Percentiles rank a stretch among this genome's conserved stretches.
Evolutionary conservation across 2,797 vertebrate species (phyloP).

Genomic region (Pterois miles): DNA sequence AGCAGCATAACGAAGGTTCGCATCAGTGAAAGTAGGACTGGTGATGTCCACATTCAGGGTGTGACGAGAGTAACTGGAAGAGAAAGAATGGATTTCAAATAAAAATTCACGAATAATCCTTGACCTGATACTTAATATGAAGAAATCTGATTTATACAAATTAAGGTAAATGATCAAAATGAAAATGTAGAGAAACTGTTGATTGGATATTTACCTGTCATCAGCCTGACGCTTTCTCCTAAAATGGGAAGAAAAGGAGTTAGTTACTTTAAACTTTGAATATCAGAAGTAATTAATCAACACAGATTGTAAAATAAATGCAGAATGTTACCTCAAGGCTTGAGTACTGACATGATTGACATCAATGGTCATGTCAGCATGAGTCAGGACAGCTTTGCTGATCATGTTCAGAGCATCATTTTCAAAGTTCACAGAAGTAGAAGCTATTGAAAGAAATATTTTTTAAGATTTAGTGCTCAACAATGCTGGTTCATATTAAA

Average conservation of each 20-base stretch:
- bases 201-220: constrained; percentile 43
- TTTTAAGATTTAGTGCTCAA: constrained; percentile 5
- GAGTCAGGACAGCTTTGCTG: constrained; percentile 80
- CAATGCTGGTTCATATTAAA: neutral
- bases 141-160: neutral
- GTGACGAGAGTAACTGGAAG: constrained; percentile 62
- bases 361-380: constrained; percentile 85
- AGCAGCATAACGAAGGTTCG: constrained; percentile 70
- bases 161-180: neutral
- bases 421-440: constrained; percentile 75
- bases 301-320: neutral
- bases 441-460: constrained; percentile 75
- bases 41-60: constrained; percentile 78
- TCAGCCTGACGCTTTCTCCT: constrained; percentile 57
- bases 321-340: constrained; percentile 70
- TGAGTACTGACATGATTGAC: constrained; percentile 76
- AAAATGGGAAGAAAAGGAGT: constrained; percentile 27
- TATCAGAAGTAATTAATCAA: neutral
- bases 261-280: neutral
- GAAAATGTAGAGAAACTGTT: neutral
- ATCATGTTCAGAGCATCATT: constrained; percentile 66
- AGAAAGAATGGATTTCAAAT: constrained; percentile 22
- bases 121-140: neutral
- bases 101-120: neutral
- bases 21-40: constrained; percentile 77